A percentile compares a stretch with the other conserved stretches of the same genome.
These are phyloP conservation scores for Mythimna loreyi DNA, from an alignment of 2,888 invertebrate genomes.

Conservation along the genomic window DNA sequence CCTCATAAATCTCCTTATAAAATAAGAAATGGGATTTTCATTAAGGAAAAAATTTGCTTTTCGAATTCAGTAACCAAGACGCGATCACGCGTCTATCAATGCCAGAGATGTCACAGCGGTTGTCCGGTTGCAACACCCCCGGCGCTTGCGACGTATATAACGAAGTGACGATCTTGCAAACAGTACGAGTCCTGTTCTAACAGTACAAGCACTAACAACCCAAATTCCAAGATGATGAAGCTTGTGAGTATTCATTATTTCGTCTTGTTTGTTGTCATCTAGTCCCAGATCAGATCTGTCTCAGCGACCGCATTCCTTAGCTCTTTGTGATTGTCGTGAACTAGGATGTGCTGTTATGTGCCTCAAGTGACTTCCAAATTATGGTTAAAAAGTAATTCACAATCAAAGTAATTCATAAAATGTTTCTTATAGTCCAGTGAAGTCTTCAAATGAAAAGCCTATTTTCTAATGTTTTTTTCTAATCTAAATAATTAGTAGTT, in stretches of 20 bases:
- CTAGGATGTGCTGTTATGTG: no score
- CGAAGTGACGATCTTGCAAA: conserved; percentile 63
- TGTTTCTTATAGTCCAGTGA: neutral
- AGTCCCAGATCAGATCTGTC: no score
- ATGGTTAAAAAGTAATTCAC: neutral
- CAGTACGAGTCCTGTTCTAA: conserved; percentile 78
- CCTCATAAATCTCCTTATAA: neutral
- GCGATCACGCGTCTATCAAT: conserved; percentile 83
- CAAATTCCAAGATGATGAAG: conserved; percentile 84
- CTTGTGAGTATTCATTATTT: conserved; percentile 76
- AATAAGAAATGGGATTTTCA: neutral
- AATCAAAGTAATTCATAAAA: conserved; percentile 1
- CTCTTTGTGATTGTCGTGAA: no score
- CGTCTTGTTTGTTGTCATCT: no score
- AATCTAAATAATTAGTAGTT: neutral
- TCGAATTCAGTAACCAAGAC: neutral
- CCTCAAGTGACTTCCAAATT: no score
- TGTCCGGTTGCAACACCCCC: conserved; percentile 75
- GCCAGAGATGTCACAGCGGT: conserved; percentile 80
- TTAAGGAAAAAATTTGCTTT: neutral
- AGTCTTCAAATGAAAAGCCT: neutral
- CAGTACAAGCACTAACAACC: conserved; percentile 74
- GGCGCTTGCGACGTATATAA: conserved; percentile 78
- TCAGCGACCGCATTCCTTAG: no score
- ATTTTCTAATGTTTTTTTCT: neutral